phyloP scores from a whole-genome alignment of 2,888 invertebrate genomes.

The Agrenia bidenticulata region DNA sequence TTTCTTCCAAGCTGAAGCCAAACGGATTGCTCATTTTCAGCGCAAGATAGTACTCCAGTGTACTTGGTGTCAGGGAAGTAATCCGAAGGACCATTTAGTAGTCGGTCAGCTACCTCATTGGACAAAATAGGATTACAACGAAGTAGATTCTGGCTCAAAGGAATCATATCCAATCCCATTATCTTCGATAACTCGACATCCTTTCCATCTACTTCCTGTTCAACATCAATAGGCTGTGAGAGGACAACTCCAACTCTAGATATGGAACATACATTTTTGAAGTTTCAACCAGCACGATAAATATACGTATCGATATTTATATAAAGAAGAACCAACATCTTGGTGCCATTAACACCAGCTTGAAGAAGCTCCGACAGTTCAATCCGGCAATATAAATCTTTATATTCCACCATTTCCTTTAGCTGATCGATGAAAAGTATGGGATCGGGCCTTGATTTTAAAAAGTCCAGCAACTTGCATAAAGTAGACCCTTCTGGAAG shows the following conservation, averaged over 20 bases:
- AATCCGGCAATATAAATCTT: background rate
- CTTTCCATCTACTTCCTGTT: background rate
- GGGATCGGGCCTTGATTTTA: too few relatives aligned
- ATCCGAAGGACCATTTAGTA: background rate
- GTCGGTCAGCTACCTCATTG: background rate
- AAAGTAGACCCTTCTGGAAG: slow-evolving; percentile 2
- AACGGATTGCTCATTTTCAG: background rate
- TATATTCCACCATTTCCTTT: background rate
- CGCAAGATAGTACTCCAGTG: slow-evolving; percentile 6
- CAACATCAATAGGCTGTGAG: too few relatives aligned
- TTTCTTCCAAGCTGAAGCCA: slow-evolving; percentile 5
- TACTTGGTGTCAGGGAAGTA: slow-evolving; percentile 1
- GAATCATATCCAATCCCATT: background rate
- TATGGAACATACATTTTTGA: too few relatives aligned
- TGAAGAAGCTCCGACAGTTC: background rate
- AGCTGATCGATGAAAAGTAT: background rate
- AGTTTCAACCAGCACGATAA: too few relatives aligned
- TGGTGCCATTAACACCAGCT: too few relatives aligned
- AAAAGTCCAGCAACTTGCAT: background rate
- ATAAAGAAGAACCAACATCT: too few relatives aligned
- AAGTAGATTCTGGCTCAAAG: too few relatives aligned
- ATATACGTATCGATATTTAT: too few relatives aligned
- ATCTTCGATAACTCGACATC: background rate
- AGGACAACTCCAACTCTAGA: background rate
- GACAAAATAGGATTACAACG: too few relatives aligned